Evolutionary conservation across 2,113 vertebrate species (phyloP).

Genomic region (Grus americana): DNA sequence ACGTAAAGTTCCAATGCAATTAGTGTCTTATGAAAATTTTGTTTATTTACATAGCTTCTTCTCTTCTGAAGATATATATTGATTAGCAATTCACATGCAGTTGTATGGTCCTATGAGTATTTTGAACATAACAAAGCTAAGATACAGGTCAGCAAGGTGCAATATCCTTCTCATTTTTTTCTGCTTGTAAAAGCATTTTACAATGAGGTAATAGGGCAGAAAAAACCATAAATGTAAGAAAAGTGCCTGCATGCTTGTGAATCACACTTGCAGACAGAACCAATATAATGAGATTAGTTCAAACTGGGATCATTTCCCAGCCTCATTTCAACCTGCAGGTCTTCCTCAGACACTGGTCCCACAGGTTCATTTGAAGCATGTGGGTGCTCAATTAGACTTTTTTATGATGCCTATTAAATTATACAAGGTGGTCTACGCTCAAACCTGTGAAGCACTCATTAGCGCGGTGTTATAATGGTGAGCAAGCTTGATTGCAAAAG

Average conservation of each 20-base stretch:
- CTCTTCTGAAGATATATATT: not conserved
- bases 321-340: not conserved
- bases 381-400: constrained; percentile 21
- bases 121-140: not conserved
- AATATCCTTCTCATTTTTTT: not conserved
- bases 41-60: not conserved
- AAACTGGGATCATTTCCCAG: constrained; percentile 5
- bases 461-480: not conserved
- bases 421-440: not conserved
- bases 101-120: not conserved
- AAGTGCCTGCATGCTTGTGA: not conserved
- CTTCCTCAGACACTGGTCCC: not conserved
- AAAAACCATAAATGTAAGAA: not conserved
- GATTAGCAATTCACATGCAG: not conserved
- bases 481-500: constrained; percentile 7
- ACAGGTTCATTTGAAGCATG: not conserved
- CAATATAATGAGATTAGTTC: constrained; percentile 11
- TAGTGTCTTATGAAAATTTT: not conserved
- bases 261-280: not conserved
- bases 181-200: not conserved
- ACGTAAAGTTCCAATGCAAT: not conserved
- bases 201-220: not conserved
- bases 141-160: not conserved
- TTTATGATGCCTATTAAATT: constrained; percentile 37
- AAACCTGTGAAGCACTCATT: constrained; percentile 28